Evolutionary conservation across 2,113 vertebrate genomes (phyloP).

Genomic region (Tonatia bakeri): DNA sequence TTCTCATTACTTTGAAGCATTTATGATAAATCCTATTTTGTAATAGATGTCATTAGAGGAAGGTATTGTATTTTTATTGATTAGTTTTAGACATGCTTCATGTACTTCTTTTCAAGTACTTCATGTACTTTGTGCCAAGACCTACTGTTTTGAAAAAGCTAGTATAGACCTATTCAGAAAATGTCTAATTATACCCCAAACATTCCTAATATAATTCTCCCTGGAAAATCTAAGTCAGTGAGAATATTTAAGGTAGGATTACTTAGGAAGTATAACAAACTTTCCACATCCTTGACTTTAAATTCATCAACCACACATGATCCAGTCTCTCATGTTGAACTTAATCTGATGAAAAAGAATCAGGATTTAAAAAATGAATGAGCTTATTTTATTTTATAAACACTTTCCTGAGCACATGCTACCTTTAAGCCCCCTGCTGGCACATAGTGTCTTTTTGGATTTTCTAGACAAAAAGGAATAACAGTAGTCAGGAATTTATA

Average conservation of each 20-base stretch:
- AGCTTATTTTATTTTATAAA: neutral
- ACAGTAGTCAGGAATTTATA: neutral
- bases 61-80: slow-evolving; percentile 15
- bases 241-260: neutral
- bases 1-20: slow-evolving; percentile 50
- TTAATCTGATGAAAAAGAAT: neutral
- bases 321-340: neutral
- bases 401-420: neutral
- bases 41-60: slow-evolving; percentile 13
- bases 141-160: neutral
- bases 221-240: slow-evolving; percentile 23
- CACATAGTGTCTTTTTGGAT: neutral
- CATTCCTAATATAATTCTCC: neutral
- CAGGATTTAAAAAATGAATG: neutral
- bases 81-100: slow-evolving; percentile 22
- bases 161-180: neutral
- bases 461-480: slow-evolving; percentile 18
- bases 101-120: neutral
- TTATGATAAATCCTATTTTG: slow-evolving; percentile 47
- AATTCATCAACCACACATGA: neutral
- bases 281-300: neutral
- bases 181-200: neutral
- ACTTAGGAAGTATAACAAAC: neutral
- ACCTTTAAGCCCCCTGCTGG: neutral
- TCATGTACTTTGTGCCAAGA: neutral